These are phyloP conservation scores for Lysandra coridon DNA, from an alignment of 2,888 invertebrate genomes.

Conservation along the genomic window DNA sequence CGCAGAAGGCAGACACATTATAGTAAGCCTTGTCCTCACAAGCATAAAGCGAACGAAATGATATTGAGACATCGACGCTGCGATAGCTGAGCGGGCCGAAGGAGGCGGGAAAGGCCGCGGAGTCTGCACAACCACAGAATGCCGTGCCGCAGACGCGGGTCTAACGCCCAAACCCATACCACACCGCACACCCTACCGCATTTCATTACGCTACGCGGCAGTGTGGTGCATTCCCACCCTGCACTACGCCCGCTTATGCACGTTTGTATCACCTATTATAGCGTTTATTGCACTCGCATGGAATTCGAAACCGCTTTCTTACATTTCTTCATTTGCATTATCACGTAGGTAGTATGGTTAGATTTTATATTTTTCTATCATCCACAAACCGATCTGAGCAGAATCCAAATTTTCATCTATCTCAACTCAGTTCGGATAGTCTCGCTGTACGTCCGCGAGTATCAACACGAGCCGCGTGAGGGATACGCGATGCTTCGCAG, in stretches of 20 bases:
- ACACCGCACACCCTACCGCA: slow-evolving; percentile 60
- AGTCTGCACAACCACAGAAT: slow-evolving; percentile 62
- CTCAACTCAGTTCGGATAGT: slow-evolving; percentile 54
- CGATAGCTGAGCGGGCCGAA: slow-evolving; percentile 68
- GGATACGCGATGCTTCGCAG: slow-evolving; percentile 69
- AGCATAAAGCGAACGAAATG: slow-evolving; percentile 77
- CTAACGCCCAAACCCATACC: slow-evolving; percentile 55
- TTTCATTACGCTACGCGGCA: slow-evolving; percentile 33
- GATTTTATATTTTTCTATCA: slow-evolving; percentile 70
- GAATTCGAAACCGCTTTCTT: slow-evolving; percentile 32
- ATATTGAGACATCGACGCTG: slow-evolving; percentile 74
- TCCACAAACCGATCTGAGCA: slow-evolving; percentile 54
- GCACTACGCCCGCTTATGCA: slow-evolving; percentile 27
- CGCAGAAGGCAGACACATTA: slow-evolving; percentile 86
- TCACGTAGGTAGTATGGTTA: slow-evolving; percentile 53
- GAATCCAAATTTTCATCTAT: slow-evolving; percentile 32
- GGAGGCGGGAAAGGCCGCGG: slow-evolving; percentile 73
- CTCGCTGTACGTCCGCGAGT: slow-evolving; percentile 55
- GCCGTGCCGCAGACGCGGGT: slow-evolving; percentile 61
- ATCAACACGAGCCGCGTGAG: slow-evolving; percentile 55
- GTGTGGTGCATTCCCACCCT: slow-evolving; percentile 19
- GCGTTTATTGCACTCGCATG: slow-evolving; percentile 28
- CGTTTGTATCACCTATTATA: slow-evolving; percentile 23
- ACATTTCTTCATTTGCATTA: slow-evolving; percentile 42
- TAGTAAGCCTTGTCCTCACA: slow-evolving; percentile 81